Base-by-base conservation (phyloP, 2,888 invertebrate species). In the Quadriops clusia region DNA sequence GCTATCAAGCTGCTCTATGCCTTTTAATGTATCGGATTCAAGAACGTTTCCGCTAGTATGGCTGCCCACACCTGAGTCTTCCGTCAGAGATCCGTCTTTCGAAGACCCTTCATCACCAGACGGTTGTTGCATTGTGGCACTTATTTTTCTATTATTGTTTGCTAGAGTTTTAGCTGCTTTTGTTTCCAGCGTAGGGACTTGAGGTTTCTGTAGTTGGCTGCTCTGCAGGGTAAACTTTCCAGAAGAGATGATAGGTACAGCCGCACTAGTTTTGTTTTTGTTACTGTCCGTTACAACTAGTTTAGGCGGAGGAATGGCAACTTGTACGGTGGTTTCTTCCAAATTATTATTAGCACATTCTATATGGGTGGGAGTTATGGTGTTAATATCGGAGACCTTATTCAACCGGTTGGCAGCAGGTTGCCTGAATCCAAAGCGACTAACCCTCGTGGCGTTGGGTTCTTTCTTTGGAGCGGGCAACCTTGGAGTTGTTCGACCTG, bases 341-440 rank as follows among this genome's bases (percentile, higher is more conserved):
- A 29, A 8, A 11, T 36, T 32, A 36, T 46, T 49, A 42, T 46
- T 37, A 33, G 44, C 44, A 20, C 45, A 41, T 33, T 51, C 51
- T 9, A 41, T 30, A 11, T 37, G 27, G 14, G 33, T 28, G 36
- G 48, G 30, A 27, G 30, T 47, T 34, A 41, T 30, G 15, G 67
- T 46, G 46, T 65, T 66, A 42, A 74, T 61, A 58, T 81, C 78
- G 21, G 69, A 69, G 30, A 78, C 74, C 58, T 72, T 74, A 49
- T 77, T 75, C 34, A 76, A 72, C 53, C 78, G 71, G 44, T 68
- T 68, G 39, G 70, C 67, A n/a, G 67, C 58, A 3, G 64, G 53
- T 53, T 77, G 77, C 49, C 81, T 70, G 64, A 80, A 83, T 46
- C 83, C 83, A 60, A 83, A 84, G 52, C 83, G 74, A 58, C 76